These are phyloP conservation scores for Borostomias antarcticus DNA, from an alignment of 2,797 vertebrate genomes.

Conservation along the genomic window DNA sequence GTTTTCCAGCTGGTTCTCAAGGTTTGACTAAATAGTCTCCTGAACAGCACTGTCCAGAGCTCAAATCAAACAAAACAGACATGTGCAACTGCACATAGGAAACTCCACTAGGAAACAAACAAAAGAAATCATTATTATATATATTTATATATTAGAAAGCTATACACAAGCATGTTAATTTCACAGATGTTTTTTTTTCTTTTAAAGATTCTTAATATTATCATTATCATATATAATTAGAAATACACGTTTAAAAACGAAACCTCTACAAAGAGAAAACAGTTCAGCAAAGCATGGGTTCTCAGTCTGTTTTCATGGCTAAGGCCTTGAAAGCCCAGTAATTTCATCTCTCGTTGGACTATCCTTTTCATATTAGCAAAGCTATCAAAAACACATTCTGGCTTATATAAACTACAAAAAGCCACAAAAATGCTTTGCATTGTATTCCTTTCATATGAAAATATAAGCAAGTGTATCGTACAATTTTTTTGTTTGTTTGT, in stretches of 20 bases:
- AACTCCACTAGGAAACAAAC: conserved; percentile 93
- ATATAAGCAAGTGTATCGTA: conserved; percentile 99
- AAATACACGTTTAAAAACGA: conserved; percentile 99
- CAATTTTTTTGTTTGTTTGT: conserved; percentile 82
- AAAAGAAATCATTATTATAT: conserved; percentile 87
- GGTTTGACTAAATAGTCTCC: conserved; percentile 77
- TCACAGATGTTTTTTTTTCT: conserved; percentile 99
- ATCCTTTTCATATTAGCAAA: conserved; percentile 94
- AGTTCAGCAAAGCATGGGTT: conserved; percentile 98
- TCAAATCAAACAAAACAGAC: conserved; percentile 80
- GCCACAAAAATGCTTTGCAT: conserved; percentile 99
- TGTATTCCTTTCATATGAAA: conserved; percentile 99
- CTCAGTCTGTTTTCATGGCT: conserved; percentile 90
- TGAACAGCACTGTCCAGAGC: conserved; percentile 82
- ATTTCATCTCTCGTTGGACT: conserved; percentile 84
- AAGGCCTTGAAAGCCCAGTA: conserved; percentile 86
- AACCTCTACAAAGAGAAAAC: conserved; percentile 99
- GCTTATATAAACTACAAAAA: conserved; percentile 99
- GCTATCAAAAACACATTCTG: conserved; percentile 99
- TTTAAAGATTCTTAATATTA: conserved; percentile 99
- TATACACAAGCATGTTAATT: conserved; percentile 99
- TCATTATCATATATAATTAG: conserved; percentile 99
- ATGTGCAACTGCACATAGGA: conserved; percentile 96
- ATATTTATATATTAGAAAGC: conserved; percentile 99
- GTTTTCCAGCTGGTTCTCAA: conserved; percentile 82